phyloP scores from a whole-genome alignment of 2,888 invertebrate genomes.

The Limnephilus marmoratus region DNA sequence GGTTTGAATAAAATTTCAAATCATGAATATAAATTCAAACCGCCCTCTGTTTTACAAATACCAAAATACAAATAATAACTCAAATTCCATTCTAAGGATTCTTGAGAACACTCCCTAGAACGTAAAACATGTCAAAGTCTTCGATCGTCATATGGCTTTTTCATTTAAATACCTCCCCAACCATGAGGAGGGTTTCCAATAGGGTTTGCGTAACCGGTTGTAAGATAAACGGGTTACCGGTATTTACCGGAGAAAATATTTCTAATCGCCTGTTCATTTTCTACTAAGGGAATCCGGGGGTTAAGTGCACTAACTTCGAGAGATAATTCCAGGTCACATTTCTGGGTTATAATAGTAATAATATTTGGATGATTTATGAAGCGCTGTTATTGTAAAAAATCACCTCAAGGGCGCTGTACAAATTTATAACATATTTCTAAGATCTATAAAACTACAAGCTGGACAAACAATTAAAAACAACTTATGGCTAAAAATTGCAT shows the following conservation, averaged over 20 bases:
- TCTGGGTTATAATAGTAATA: no score
- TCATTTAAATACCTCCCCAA: background rate
- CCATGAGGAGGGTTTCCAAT: background rate
- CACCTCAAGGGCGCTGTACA: no score
- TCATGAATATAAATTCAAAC: background rate
- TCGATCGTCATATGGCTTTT: conserved; percentile 6
- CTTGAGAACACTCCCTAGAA: background rate
- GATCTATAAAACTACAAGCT: no score
- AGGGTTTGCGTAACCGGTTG: background rate
- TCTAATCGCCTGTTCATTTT: no score
- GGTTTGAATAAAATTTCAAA: background rate
- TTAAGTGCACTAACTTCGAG: no score
- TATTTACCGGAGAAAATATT: background rate
- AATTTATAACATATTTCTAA: no score
- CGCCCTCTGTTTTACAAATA: background rate
- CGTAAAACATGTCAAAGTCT: background rate
- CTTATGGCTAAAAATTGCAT: no score
- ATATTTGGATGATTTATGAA: no score
- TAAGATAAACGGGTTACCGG: background rate
- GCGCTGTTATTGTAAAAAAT: no score
- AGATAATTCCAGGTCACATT: no score
- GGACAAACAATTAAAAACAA: no score
- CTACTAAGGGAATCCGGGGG: no score
- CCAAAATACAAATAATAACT: background rate
- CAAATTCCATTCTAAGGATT: background rate